Evolutionary conservation across 2,888 invertebrate genomes (phyloP), one percentile per base, ranked within the genome.

Genomic region (Dinocampus coccinellae): DNA sequence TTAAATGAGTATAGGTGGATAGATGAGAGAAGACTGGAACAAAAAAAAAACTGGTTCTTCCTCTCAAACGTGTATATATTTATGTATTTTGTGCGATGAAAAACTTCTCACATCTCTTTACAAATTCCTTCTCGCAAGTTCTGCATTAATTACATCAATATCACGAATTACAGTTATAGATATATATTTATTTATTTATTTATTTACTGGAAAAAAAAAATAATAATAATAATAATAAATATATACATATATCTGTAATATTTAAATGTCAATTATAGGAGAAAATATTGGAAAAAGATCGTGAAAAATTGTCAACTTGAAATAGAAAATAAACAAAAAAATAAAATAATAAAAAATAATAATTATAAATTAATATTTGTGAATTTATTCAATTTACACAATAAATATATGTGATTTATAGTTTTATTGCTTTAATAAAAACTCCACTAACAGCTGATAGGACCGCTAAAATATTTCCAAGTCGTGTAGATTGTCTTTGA

Each of bases 11-110:
- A 52, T 60, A 22, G 24, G 58, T 65, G 39, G 34, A 26, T 33
- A 29, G 58, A 39, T 47, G 58, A 42, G 62, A 58, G 65, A 66
- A 69, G 62, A 57, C 62, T 66, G 39, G 70, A 57, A 53, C 63
- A 70, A 60, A 65, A 62, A 68, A 61, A 69, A 70, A 69, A 69
- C 74, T 68, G 74, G 74, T 74, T 74, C 58, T 65, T 65, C 60
- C 36, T 63, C 34, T 42, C 72, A 72, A 76, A 73, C 61, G 36
- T 69, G 62, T 70, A 68, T 77, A 77, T n/a, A 24, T 64, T 34
- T 42, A 42, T 13, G 10, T 55, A 16, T 16, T 20, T 47, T 36
- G n/a, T 65, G 24, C n/a, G 36, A 57, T 66, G 66, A 66, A 66
- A 66, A 66, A 66, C 57, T 39, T 53, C 64, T 52, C 53, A 53